Conservation (phyloP, 1,140 invertebrate genomes). For the Drosophila varians region DNA sequence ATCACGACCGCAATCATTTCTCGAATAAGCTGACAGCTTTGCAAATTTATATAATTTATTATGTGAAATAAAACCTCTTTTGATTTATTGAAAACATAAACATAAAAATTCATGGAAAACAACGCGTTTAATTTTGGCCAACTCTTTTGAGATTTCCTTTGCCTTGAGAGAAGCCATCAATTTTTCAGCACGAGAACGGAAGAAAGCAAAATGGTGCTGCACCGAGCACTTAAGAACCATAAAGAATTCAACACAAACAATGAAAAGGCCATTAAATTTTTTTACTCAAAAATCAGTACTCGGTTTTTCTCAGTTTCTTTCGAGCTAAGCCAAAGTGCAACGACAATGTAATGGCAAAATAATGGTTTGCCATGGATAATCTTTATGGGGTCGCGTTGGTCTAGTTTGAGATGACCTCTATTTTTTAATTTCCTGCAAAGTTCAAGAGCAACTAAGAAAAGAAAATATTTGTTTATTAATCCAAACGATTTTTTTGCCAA, state of each 20-base stretch:
- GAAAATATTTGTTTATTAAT: background rate
- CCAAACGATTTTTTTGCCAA: background rate
- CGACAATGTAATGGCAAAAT: conserved; percentile 18
- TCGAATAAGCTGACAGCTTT: conserved; percentile 37
- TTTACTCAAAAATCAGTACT: conserved; percentile 14
- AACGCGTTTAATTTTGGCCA: background rate
- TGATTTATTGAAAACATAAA: conserved; percentile 4
- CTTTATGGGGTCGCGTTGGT: background rate
- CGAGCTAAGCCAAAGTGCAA: conserved; percentile 1
- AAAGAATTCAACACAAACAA: conserved; percentile 22
- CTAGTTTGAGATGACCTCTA: background rate
- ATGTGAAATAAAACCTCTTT: background rate
- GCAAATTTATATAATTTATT: conserved; percentile 28
- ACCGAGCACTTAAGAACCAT: conserved; percentile 16
- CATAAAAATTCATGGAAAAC: background rate
- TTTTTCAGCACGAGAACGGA: conserved; percentile 12
- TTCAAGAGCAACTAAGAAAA: conserved; percentile 13
- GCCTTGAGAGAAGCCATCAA: conserved; percentile 1
- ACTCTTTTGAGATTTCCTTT: background rate
- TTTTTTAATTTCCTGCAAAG: conserved; percentile 6
- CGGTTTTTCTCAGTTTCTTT: background rate
- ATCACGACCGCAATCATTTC: conserved; percentile 15
- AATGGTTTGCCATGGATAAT: background rate
- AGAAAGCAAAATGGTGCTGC: conserved; percentile 1
- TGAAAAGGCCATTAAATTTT: conserved; percentile 21